These are phyloP conservation scores for Taeniopygia guttata DNA, from an alignment of 2,797 vertebrate genomes.

Conservation along the genomic window DNA sequence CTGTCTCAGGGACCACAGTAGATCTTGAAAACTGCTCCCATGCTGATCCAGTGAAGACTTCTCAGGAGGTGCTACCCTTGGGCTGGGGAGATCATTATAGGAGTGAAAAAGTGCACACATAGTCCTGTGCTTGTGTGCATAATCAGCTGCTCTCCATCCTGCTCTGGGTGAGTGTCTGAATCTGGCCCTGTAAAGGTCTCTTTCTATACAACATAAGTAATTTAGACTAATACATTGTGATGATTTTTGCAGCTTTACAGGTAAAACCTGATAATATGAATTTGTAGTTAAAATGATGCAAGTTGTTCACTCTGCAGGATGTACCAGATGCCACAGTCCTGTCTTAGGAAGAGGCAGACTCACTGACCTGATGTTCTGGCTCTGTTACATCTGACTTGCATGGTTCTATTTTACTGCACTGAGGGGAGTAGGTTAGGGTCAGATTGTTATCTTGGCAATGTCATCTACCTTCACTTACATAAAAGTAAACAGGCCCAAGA, in stretches of 20 bases:
- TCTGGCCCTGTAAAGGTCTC: background rate
- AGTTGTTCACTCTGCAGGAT: background rate
- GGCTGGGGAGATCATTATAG: background rate
- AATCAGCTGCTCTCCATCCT: background rate
- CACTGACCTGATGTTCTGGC: background rate
- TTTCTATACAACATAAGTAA: background rate
- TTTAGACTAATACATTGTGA: background rate
- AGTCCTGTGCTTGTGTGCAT: background rate
- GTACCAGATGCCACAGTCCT: background rate
- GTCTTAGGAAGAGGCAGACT: background rate
- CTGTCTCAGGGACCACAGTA: background rate
- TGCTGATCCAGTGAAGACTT: background rate
- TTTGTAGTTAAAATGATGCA: background rate
- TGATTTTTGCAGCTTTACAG: background rate
- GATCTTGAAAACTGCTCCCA: background rate
- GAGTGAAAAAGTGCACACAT: background rate
- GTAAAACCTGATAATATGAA: background rate
- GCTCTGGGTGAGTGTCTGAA: background rate
- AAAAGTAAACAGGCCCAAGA: background rate
- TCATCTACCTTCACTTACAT: background rate
- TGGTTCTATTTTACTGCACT: background rate
- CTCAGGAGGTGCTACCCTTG: background rate
- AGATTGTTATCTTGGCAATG: background rate
- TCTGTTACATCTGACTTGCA: background rate
- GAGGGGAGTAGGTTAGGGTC: background rate